Evolutionary conservation across 2,797 vertebrate species (phyloP), one percentile per base, ranked within the genome.

Genomic region (Scolopax rusticola): DNA sequence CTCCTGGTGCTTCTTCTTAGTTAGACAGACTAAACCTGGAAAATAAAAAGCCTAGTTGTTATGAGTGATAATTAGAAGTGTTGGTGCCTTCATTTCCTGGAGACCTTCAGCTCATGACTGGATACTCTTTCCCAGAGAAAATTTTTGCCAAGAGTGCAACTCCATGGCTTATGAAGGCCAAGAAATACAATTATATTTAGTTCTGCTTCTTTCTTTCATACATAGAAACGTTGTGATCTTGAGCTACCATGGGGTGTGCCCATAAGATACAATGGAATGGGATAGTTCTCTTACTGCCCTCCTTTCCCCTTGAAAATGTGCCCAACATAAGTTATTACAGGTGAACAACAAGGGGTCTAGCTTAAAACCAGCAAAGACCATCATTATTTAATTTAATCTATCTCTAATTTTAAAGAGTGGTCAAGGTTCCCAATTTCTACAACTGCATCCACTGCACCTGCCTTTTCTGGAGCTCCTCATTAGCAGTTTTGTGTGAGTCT

Each of bases 111-210:
- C n/a, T 79, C 45, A 4, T 11, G 28, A 8, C 57, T 63, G 65
- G 56, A 14, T 60, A 13, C 19, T 47, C 17, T 41, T 69, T 2
- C 2, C 16, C 63, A 56, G 36, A 32, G 65, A 60, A 68, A 36
- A 43, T 27, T 36, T 32, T 47, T 36, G 27, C 12, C 18, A 25
- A 5, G 19, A 33, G 28, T 16, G 6, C 32, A 67, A 5, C 25
- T 76, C n/a, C 12, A 10, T 0, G 0, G 3, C 13, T 33, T 81
- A 30, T 21, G n/a, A 56, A 63, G 20, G 27, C 2, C 43, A 38
- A 61, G 36, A 87, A 21, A 12, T 36, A 32, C 48, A 41, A 24
- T 48, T 25, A 9, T 8, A 9, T 45, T 76, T 33, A 5, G 8
- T 61, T 12, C 18, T 69, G 6, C 36, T 69, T 27, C 12, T 27